These are phyloP conservation scores for Frieseomelitta varia DNA, from an alignment of 1,140 invertebrate species.

Conservation along the genomic window DNA sequence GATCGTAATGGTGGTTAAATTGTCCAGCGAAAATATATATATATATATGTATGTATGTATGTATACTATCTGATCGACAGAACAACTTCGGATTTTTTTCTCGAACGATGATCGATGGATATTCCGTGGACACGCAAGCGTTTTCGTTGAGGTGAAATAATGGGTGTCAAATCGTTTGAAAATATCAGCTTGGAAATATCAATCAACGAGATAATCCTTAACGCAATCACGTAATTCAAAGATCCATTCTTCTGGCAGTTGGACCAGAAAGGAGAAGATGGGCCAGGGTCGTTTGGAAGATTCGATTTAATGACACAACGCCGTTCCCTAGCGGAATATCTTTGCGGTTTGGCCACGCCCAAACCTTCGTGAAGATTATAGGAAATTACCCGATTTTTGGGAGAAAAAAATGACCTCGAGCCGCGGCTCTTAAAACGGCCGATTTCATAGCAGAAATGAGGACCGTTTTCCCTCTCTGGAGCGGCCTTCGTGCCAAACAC, in stretches of 20 bases:
- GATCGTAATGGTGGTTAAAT: not conserved
- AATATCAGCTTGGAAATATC: not conserved
- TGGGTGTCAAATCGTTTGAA: not conserved
- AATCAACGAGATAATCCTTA: not conserved
- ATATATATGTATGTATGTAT: not conserved
- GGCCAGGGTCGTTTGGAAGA: slow-evolving; percentile 49
- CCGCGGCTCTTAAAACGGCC: slow-evolving; percentile 47
- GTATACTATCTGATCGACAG: not conserved
- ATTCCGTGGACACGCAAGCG: not conserved
- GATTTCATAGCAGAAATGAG: slow-evolving; percentile 59
- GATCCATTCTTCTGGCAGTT: slow-evolving; percentile 32
- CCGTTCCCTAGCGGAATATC: slow-evolving; percentile 51
- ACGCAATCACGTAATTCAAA: slow-evolving; percentile 37
- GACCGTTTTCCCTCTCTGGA: slow-evolving; percentile 40
- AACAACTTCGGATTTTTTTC: not conserved
- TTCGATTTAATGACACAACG: slow-evolving; percentile 63
- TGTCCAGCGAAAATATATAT: not conserved
- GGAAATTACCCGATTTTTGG: slow-evolving; percentile 63
- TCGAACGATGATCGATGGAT: not conserved
- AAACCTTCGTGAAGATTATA: slow-evolving; percentile 59
- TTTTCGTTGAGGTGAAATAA: not conserved
- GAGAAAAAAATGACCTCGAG: slow-evolving; percentile 46
- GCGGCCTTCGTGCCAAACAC: slow-evolving; percentile 43
- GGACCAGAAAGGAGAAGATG: slow-evolving; percentile 13
- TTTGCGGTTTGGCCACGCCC: slow-evolving; percentile 61